Base-by-base conservation (phyloP, 2,888 invertebrate genomes). In the Operophtera brumata region DNA sequence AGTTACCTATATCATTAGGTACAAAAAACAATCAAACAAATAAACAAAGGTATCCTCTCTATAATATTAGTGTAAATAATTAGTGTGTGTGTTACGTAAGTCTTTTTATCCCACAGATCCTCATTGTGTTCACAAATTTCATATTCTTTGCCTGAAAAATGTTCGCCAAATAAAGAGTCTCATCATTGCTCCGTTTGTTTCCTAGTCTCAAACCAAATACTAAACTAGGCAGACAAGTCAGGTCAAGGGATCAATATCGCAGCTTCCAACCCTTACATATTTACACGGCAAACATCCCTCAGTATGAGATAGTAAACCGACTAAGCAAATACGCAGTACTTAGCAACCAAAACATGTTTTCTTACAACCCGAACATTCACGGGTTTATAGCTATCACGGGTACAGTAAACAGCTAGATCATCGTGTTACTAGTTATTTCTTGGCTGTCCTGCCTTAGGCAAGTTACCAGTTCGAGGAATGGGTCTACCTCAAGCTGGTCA, bases 331-430 rank as follows among this genome's bases (percentile, higher is more conserved):
- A 75, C 61, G 56, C 42, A 44, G 48, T 60, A 41, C 47, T 54
- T 67, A 62, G 67, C 65, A 68, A 71, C 67, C 65, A 67, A 70
- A 75, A 69, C 70, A 71, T 71, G 70, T 70, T 75, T 73, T 69
- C 62, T 54, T 68, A 59, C 46, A 50, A 44, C 9, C 30, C 59
- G 57, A 64, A 65, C 62, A 56, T 61, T 54, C 59, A 58, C 36
- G 53, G 58, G 57, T 59, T 64, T 59, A 62, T 66, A 54, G 49
- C 52, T 61, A 57, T 53, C 56, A 54, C 43, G 59, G 59, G 37
- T 46, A 54, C 55, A 51, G 54, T 60, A 61, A 46, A 40, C 46
- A 37, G 52, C 52, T 43, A n/a, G 13, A 32, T 7, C 12, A 34
- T 44, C 14, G 30, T 43, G 10, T n/a, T n/a, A n/a, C n/a, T n/a